Percentiles rank a stretch among this genome's conserved stretches.
phyloP scores from a whole-genome alignment of 2,797 vertebrate species.

The Sebastolobus alascanus region DNA sequence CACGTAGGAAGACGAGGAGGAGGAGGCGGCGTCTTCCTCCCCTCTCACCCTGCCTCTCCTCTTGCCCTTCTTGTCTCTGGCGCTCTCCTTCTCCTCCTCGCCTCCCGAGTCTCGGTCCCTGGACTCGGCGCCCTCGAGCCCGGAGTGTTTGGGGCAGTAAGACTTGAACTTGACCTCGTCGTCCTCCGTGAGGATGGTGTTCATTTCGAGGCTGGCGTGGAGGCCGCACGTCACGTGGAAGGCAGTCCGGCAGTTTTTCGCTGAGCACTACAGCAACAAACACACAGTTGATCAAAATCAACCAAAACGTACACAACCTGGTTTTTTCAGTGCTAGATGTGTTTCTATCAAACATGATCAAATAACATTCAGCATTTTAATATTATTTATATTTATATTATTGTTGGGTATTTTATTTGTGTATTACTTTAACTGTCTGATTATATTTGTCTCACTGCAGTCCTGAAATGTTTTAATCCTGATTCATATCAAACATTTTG shows the following conservation, averaged over 20 bases:
- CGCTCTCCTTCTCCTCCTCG: constrained; percentile 73
- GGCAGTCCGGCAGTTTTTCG: constrained; percentile 96
- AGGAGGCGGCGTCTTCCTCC: constrained; percentile 62
- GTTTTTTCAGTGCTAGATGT: too few relatives aligned
- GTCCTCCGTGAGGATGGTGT: constrained; percentile 93
- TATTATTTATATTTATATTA: too few relatives aligned
- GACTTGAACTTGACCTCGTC: constrained; percentile 99
- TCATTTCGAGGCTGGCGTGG: constrained; percentile 93
- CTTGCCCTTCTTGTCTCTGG: constrained; percentile 60
- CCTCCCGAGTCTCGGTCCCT: constrained; percentile 66
- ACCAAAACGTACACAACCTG: too few relatives aligned
- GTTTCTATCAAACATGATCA: too few relatives aligned
- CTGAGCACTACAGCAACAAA: constrained; percentile 89
- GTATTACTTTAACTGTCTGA: too few relatives aligned
- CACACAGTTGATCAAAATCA: too few relatives aligned
- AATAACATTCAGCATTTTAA: too few relatives aligned
- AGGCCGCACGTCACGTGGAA: constrained; percentile 98
- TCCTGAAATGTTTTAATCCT: too few relatives aligned
- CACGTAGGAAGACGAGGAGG: constrained; percentile 29
- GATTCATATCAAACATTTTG: too few relatives aligned
- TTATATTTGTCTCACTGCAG: too few relatives aligned
- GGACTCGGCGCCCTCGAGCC: constrained; percentile 69
- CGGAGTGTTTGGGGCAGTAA: constrained; percentile 95
- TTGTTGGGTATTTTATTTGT: too few relatives aligned
- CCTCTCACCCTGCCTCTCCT: constrained; percentile 74